Conservation (phyloP, 2,797 vertebrate species). For the Vipera latastei region DNA sequence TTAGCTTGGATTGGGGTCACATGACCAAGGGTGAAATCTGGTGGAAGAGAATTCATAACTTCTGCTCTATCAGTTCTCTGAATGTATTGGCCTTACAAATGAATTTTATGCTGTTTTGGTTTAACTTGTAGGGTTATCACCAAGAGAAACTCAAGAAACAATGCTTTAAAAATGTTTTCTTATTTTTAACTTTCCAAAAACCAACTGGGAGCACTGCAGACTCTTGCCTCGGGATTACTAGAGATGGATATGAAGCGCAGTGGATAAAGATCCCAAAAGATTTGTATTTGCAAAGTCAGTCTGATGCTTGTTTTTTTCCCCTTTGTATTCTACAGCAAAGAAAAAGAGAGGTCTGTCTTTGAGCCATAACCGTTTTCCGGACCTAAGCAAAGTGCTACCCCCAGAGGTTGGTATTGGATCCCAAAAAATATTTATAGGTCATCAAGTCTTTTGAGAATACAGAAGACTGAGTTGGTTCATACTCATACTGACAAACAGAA, state of each 20-base stretch:
- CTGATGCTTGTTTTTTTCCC: not conserved
- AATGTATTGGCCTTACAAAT: not conserved
- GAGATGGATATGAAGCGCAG: not conserved
- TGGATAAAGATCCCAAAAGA: not conserved
- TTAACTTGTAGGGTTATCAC: not conserved
- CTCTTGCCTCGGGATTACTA: not conserved
- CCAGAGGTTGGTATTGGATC: not conserved
- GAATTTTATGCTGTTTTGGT: not conserved
- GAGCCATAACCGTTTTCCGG: not conserved
- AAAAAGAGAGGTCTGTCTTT: not conserved
- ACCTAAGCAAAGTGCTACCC: not conserved
- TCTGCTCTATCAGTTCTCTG: not conserved
- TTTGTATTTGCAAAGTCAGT: not conserved
- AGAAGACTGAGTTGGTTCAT: not conserved
- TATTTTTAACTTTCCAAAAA: not conserved
- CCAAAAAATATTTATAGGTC: not conserved
- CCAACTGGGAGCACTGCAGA: not conserved
- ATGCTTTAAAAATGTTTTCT: not conserved
- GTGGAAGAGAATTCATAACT: not conserved
- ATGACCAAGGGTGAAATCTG: not conserved
- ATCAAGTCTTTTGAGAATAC: not conserved
- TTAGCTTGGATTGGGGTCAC: not conserved
- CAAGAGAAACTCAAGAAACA: not conserved
- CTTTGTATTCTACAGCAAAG: not conserved
- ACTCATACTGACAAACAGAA: not conserved